These are phyloP conservation scores for Oligia latruncula DNA, from an alignment of 2,888 invertebrate species.

Conservation along the genomic window DNA sequence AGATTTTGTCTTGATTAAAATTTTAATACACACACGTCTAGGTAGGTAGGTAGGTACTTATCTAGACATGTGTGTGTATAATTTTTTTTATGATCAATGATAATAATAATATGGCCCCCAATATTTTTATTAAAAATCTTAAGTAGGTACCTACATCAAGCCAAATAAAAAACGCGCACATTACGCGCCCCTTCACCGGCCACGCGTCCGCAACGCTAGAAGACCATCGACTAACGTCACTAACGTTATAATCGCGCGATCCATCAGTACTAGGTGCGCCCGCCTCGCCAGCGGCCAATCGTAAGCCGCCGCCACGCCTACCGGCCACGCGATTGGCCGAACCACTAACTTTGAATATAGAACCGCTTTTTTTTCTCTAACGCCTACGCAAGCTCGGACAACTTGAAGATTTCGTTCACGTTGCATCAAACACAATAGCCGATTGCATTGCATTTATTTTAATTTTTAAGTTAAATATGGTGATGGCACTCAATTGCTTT, in stretches of 20 bases:
- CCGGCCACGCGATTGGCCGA: conserved; percentile 85
- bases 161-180: not conserved
- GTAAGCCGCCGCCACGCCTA: conserved; percentile 84
- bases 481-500: conserved; percentile 40
- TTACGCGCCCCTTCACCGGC: conserved; percentile 11
- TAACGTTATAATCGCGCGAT: conserved; percentile 85
- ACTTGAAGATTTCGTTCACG: conserved; percentile 69
- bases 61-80: no score
- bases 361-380: conserved; percentile 88
- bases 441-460: conserved; percentile 58
- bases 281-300: conserved; percentile 80
- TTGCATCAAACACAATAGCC: conserved; percentile 66
- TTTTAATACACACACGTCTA: no score
- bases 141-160: not conserved
- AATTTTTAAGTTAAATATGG: conserved; percentile 51
- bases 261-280: conserved; percentile 75
- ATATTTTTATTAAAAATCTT: not conserved
- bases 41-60: no score
- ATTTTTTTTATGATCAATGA: not conserved
- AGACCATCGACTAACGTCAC: conserved; percentile 68
- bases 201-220: conserved; percentile 60
- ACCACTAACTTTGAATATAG: conserved; percentile 88
- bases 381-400: conserved; percentile 86
- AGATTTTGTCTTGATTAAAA: no score
- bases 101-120: no score